These are phyloP conservation scores for Geophilus truncorum DNA, from an alignment of 2,888 invertebrate species.

Conservation along the genomic window DNA sequence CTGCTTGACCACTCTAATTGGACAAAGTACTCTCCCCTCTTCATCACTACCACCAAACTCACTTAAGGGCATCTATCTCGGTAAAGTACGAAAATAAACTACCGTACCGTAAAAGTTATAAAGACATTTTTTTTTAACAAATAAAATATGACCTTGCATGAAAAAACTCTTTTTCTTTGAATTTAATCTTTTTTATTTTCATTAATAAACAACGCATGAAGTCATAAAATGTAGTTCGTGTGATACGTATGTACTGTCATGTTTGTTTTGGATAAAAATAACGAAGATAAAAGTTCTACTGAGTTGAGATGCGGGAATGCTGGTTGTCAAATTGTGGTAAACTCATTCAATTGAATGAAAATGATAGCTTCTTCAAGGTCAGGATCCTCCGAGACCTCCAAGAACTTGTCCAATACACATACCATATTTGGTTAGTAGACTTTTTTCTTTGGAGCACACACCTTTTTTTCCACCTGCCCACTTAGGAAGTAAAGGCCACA, in stretches of 20 bases:
- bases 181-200: too few relatives aligned
- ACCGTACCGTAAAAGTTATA: not conserved
- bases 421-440: conserved; percentile 5
- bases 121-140: not conserved
- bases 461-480: conserved; percentile 14
- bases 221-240: too few relatives aligned
- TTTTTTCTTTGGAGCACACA: conserved; percentile 7
- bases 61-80: not conserved
- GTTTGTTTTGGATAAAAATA: too few relatives aligned
- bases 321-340: not conserved
- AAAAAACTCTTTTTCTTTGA: too few relatives aligned
- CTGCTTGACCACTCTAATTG: conserved; percentile 22
- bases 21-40: not conserved
- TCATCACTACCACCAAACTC: not conserved
- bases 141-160: not conserved
- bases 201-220: too few relatives aligned
- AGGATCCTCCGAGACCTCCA: conserved; percentile 20
- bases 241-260: too few relatives aligned
- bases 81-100: not conserved
- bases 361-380: conserved; percentile 18
- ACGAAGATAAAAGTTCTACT: too few relatives aligned
- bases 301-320: not conserved
- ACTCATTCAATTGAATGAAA: conserved; percentile 22
- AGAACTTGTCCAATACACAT: conserved; percentile 22
- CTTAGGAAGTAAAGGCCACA: conserved; percentile 21